phyloP scores from a whole-genome alignment of 2,113 vertebrate species.

The Gymnorhina tibicen region DNA sequence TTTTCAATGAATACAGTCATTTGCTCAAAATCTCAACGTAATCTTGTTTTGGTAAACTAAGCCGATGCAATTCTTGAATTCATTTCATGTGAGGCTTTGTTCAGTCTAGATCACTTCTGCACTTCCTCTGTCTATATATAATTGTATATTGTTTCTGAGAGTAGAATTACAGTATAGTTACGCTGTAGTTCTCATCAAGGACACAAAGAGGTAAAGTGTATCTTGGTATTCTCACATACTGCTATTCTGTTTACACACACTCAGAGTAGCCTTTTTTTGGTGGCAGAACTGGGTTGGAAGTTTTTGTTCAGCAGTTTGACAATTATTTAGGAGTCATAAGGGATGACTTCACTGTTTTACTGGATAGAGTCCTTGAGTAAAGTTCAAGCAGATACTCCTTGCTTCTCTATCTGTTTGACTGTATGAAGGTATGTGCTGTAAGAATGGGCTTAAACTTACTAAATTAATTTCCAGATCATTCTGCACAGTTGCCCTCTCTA shows the following conservation, averaged over 20 bases:
- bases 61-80: background rate
- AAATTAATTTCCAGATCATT: background rate
- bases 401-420: background rate
- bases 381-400: background rate
- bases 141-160: background rate
- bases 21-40: background rate
- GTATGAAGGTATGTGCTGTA: background rate
- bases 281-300: background rate
- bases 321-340: background rate
- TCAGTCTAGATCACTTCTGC: background rate
- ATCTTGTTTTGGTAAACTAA: background rate
- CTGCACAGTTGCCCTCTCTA: background rate
- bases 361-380: background rate
- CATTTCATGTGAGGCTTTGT: background rate
- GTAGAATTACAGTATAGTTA: background rate
- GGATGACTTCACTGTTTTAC: background rate
- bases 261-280: background rate
- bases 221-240: background rate
- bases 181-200: background rate
- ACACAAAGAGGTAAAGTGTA: background rate
- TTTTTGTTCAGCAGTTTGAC: background rate
- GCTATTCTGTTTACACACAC: background rate
- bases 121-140: background rate
- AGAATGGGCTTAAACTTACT: background rate
- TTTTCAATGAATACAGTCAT: background rate